Conservation (phyloP, 2,113 vertebrate genomes). For the Dolichotis patagonum region DNA sequence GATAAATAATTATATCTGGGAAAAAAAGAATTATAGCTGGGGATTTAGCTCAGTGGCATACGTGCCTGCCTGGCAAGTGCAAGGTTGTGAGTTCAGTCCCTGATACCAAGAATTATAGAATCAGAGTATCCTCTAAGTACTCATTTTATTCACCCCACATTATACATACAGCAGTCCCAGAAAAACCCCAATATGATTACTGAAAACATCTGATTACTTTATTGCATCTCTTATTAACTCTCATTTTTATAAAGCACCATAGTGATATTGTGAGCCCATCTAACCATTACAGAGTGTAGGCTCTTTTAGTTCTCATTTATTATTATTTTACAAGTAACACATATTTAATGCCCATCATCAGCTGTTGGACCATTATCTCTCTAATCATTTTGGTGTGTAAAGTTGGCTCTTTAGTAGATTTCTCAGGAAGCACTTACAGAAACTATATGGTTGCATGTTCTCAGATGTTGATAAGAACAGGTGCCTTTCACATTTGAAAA, state of each 20-base stretch:
- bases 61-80: no score
- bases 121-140: background rate
- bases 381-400: background rate
- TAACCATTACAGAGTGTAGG: background rate
- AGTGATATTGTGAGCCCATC: background rate
- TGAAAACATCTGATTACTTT: background rate
- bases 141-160: background rate
- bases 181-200: background rate
- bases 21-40: no score
- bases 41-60: no score
- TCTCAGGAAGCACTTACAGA: background rate
- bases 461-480: background rate
- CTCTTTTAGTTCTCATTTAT: background rate
- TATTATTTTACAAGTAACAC: background rate
- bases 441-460: background rate
- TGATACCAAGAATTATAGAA: background rate
- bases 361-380: background rate
- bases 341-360: background rate
- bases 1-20: background rate
- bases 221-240: background rate
- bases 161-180: background rate
- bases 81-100: no score
- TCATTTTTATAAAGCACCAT: background rate
- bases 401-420: background rate
- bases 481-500: constrained; percentile 20